These are phyloP conservation scores for Drosophila ironensis DNA, from an alignment of 1,140 invertebrate genomes.

Conservation along the genomic window DNA sequence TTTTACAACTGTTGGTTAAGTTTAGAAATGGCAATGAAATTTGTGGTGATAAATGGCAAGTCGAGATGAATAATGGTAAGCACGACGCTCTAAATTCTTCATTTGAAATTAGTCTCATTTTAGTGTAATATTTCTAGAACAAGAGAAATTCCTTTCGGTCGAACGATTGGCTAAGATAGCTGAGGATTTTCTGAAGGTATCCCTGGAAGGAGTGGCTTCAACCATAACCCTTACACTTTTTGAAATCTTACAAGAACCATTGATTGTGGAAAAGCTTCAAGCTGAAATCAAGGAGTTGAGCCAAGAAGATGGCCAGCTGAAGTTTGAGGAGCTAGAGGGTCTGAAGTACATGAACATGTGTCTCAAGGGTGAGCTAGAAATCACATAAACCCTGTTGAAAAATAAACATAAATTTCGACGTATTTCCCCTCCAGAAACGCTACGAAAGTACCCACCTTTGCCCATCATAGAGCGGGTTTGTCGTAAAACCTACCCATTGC, in stretches of 20 bases:
- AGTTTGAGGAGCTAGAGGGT: slow-evolving; percentile 47
- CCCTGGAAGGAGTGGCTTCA: slow-evolving; percentile 54
- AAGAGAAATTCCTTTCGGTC: slow-evolving; percentile 64
- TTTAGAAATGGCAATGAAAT: slow-evolving; percentile 74
- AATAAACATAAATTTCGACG: background rate
- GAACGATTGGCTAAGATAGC: slow-evolving; percentile 61
- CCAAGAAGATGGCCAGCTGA: slow-evolving; percentile 19
- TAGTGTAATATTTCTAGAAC: slow-evolving; percentile 20
- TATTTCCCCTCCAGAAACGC: slow-evolving; percentile 71
- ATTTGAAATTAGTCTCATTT: background rate
- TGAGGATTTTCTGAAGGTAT: slow-evolving; percentile 65
- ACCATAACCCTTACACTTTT: slow-evolving; percentile 54
- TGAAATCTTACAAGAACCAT: slow-evolving; percentile 62
- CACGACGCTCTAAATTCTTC: too few relatives aligned
- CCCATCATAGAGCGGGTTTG: slow-evolving; percentile 67
- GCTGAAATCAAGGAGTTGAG: slow-evolving; percentile 49
- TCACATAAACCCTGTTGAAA: fast-evolving
- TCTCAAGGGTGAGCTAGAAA: slow-evolving; percentile 44
- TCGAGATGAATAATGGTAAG: slow-evolving; percentile 52
- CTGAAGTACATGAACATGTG: slow-evolving; percentile 74
- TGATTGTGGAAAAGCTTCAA: slow-evolving; percentile 61
- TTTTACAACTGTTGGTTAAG: slow-evolving; percentile 67
- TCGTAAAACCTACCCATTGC: slow-evolving; percentile 60
- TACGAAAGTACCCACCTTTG: slow-evolving; percentile 82
- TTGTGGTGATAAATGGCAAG: slow-evolving; percentile 49